phyloP scores from a whole-genome alignment of 2,888 invertebrate genomes.

The Rugalucina vietnamica region DNA sequence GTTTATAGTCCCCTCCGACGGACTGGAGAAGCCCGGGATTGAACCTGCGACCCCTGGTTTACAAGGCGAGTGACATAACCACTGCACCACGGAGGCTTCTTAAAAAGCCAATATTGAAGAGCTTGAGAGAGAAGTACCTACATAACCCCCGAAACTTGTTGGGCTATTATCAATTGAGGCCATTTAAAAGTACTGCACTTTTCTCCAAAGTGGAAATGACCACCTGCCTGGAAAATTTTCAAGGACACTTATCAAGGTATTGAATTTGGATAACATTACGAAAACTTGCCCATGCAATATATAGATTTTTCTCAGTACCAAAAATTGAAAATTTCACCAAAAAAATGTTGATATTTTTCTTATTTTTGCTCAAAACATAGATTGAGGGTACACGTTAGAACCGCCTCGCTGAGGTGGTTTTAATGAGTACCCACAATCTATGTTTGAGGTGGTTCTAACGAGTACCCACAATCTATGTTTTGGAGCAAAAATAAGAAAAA shows the following conservation, averaged over 20 bases:
- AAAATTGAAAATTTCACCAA: too few species aligned
- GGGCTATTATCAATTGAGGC: background rate
- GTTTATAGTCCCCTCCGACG: too few species aligned
- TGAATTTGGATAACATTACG: background rate
- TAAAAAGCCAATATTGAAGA: background rate
- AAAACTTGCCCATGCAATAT: too few species aligned
- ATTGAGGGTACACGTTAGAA: background rate
- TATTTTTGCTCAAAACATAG: too few species aligned
- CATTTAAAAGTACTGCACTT: background rate
- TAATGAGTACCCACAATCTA: background rate
- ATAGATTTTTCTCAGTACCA: too few species aligned
- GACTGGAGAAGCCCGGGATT: too few species aligned
- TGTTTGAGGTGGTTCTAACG: background rate
- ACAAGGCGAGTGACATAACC: too few species aligned
- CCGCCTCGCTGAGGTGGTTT: background rate
- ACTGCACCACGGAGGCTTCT: too few species aligned
- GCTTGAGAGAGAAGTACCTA: background rate
- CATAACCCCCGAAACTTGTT: background rate
- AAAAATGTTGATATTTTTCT: too few species aligned
- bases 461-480: background rate
- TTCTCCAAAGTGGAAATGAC: constrained; percentile 1
- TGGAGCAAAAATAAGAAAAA: background rate
- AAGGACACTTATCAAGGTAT: background rate
- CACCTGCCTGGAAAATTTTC: background rate
- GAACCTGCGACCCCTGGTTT: too few species aligned